phyloP scores from a whole-genome alignment of 2,113 vertebrate genomes.

The Willisornis vidua region DNA sequence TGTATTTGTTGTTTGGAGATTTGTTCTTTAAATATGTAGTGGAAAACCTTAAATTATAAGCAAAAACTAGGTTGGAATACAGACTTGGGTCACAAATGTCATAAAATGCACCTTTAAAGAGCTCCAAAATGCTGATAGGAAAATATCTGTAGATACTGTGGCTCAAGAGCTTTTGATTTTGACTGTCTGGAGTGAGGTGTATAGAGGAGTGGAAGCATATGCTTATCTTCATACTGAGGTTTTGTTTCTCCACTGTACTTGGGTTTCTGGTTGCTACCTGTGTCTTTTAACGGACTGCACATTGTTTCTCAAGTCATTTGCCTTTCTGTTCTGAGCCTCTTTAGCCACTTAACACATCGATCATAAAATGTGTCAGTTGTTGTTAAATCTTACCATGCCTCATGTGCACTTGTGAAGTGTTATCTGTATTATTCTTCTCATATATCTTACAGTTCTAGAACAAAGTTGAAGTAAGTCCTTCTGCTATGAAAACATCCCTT shows the following conservation, averaged over 20 bases:
- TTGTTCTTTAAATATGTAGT: not conserved
- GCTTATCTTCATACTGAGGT: not conserved
- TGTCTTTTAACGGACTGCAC: not conserved
- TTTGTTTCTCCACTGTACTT: not conserved
- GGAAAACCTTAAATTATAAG: not conserved
- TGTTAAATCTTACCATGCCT: not conserved
- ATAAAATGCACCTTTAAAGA: not conserved
- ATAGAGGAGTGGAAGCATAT: not conserved
- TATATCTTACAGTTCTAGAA: not conserved
- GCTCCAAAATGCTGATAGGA: not conserved
- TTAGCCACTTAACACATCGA: not conserved
- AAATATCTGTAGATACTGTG: not conserved
- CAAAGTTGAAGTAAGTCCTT: not conserved
- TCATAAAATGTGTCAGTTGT: not conserved
- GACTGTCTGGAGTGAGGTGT: accelerated
- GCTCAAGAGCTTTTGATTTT: not conserved
- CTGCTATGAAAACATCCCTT: not conserved
- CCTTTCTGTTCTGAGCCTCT: not conserved
- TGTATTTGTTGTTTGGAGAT: not conserved
- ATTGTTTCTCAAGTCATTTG: not conserved
- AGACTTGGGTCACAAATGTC: not conserved
- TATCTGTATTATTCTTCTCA: not conserved
- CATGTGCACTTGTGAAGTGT: not conserved
- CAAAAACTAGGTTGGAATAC: not conserved
- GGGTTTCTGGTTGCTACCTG: not conserved